Evolutionary conservation across 2,888 invertebrate genomes (phyloP).

Genomic region (Diploptera punctata): DNA sequence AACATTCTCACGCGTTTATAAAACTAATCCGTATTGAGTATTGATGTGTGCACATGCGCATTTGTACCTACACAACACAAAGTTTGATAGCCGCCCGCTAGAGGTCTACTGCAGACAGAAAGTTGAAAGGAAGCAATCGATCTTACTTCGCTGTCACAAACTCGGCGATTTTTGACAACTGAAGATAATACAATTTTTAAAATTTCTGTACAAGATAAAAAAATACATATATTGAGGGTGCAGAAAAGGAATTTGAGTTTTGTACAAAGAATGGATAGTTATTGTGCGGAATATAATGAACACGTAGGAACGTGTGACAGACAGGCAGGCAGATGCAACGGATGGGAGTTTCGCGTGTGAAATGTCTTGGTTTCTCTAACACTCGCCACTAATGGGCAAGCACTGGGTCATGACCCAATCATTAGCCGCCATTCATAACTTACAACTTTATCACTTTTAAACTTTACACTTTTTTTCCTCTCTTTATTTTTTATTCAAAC

Average conservation of each 20-base stretch:
- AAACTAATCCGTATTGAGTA: too few relatives aligned
- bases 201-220: background rate
- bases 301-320: background rate
- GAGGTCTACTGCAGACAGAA: constrained; percentile 28
- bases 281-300: background rate
- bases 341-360: background rate
- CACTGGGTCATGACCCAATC: too few relatives aligned
- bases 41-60: constrained; percentile 16
- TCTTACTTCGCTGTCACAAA: constrained; percentile 31
- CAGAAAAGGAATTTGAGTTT: too few relatives aligned
- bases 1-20: too few relatives aligned
- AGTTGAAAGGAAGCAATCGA: constrained; percentile 27
- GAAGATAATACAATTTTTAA: constrained; percentile 18
- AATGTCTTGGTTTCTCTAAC: too few relatives aligned
- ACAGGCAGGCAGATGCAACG: background rate
- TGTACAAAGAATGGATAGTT: too few relatives aligned
- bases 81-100: constrained; percentile 20
- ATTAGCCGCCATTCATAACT: too few relatives aligned
- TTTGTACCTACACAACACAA: background rate
- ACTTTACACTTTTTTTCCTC: too few relatives aligned
- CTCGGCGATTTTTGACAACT: background rate
- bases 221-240: too few relatives aligned
- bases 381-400: too few relatives aligned
- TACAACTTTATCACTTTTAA: too few relatives aligned
- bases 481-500: too few relatives aligned